phyloP scores from a whole-genome alignment of 2,888 invertebrate genomes.

The Ariolimax columbianus region DNA sequence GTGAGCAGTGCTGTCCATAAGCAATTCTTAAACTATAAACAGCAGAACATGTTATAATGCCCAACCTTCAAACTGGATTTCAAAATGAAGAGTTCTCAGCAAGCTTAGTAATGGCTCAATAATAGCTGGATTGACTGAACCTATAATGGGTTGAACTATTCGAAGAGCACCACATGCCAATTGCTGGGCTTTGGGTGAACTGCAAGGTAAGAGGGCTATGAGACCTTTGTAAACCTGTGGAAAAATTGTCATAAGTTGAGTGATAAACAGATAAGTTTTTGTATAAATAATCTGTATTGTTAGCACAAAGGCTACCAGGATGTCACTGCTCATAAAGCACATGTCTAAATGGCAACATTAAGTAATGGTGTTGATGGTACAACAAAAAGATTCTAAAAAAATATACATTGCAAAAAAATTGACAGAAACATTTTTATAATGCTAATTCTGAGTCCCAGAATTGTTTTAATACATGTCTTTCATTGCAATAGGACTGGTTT shows the following conservation, averaged over 20 bases:
- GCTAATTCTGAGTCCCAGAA: no score
- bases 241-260: not conserved
- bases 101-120: constrained; percentile 77
- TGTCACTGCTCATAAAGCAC: not conserved
- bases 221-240: constrained; percentile 77
- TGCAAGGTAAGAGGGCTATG: constrained; percentile 78
- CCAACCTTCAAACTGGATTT: constrained; percentile 79
- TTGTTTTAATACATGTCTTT: no score
- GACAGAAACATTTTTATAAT: not conserved
- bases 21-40: not conserved
- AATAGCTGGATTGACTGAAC: constrained; percentile 74
- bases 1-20: no score
- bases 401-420: not conserved
- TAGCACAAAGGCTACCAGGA: no score
- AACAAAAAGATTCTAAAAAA: not conserved
- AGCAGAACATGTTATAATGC: not conserved
- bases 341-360: not conserved
- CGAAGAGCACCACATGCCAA: constrained; percentile 78
- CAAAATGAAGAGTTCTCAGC: constrained; percentile 77
- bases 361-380: not conserved
- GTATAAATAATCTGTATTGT: not conserved
- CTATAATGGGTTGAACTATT: constrained; percentile 77
- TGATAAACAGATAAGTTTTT: not conserved
- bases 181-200: constrained; percentile 79
- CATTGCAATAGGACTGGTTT: no score